A percentile compares a stretch with the other conserved stretches of the same genome.
These are phyloP conservation scores for Folsomia manolachei DNA, from an alignment of 2,888 invertebrate species.

Conservation along the genomic window DNA sequence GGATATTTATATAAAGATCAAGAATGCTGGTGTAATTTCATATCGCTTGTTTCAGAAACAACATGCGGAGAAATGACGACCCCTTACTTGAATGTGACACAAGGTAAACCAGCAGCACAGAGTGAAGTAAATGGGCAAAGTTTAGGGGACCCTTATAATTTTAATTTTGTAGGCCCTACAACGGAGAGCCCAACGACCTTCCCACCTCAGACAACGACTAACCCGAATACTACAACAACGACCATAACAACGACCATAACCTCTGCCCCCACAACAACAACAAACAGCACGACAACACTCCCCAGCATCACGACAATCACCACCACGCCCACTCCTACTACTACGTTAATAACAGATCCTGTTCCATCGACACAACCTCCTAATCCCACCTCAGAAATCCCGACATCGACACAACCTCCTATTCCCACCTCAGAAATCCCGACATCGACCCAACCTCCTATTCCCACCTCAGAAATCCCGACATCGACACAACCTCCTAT, in stretches of 20 bases:
- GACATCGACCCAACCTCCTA: neutral
- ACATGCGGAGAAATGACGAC: neutral
- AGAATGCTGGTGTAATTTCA: too few relatives aligned
- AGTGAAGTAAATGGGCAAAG: too few relatives aligned
- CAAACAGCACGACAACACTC: neutral
- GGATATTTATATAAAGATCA: too few relatives aligned
- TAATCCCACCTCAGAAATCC: too few relatives aligned
- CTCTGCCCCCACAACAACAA: neutral
- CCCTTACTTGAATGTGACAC: neutral
- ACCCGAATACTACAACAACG: neutral
- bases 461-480: neutral
- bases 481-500: neutral
- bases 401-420: neutral
- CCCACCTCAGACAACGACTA: neutral
- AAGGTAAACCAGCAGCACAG: too few relatives aligned
- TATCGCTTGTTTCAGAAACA: neutral
- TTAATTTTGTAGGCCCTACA: too few relatives aligned
- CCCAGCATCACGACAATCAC: neutral
- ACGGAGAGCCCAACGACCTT: neutral
- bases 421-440: neutral
- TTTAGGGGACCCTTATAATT: too few relatives aligned
- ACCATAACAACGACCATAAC: neutral
- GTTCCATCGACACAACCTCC: too few relatives aligned
- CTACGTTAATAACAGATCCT: neutral
- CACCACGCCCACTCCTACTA: neutral